Conservation (phyloP, 2,113 vertebrate species). For the Labrus mixtus region DNA sequence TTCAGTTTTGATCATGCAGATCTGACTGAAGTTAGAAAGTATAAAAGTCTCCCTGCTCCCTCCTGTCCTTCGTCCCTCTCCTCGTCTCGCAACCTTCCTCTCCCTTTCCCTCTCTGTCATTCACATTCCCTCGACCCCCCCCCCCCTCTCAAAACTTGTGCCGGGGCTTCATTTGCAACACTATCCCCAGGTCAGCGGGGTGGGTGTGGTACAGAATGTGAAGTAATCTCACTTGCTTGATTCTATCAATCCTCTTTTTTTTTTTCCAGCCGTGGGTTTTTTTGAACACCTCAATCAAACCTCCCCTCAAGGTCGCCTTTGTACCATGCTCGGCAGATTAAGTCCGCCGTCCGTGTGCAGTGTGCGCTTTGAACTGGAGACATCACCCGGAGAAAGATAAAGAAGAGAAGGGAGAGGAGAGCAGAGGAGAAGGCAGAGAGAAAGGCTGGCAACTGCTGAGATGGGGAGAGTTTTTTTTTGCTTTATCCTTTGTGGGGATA, state of each 20-base stretch:
- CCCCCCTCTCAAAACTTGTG: constrained; percentile 50
- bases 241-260: constrained; percentile 78
- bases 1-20: constrained; percentile 55
- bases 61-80: constrained; percentile 5
- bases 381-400: constrained; percentile 71
- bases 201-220: constrained; percentile 73
- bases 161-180: constrained; percentile 75
- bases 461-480: constrained; percentile 19
- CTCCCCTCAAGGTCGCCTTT: constrained; percentile 80
- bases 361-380: constrained; percentile 76
- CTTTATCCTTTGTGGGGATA: constrained; percentile 39
- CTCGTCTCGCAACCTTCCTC: constrained; percentile 28
- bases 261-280: constrained; percentile 65
- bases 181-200: constrained; percentile 68
- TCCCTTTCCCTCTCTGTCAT: constrained; percentile 30
- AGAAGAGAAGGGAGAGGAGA: constrained; percentile 55
- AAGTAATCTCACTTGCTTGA: constrained; percentile 76
- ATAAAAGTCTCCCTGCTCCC: constrained; percentile 12
- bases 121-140: constrained; percentile 17
- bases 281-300: constrained; percentile 83
- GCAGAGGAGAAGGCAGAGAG: constrained; percentile 1
- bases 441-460: constrained; percentile 20
- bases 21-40: constrained; percentile 19
- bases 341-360: constrained; percentile 64
- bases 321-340: constrained; percentile 75